Conservation (phyloP, 2,888 invertebrate genomes). For the Acleris literana region DNA sequence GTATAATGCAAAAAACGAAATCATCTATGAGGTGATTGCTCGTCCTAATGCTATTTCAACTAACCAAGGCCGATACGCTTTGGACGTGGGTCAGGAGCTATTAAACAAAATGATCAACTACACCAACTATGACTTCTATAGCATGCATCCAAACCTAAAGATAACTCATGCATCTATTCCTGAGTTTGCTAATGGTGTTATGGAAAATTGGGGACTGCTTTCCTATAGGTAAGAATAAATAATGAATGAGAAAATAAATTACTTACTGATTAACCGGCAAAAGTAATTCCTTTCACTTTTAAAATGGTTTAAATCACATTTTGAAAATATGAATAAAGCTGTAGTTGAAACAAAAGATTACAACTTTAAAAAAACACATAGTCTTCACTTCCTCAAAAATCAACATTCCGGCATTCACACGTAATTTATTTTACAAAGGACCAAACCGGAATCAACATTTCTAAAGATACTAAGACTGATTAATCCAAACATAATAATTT, state of each 20-base stretch:
- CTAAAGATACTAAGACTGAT: too few species aligned
- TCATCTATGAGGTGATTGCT: conserved; percentile 72
- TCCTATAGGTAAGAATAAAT: conserved; percentile 69
- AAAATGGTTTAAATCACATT: neutral
- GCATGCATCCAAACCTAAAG: conserved; percentile 72
- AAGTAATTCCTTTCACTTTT: neutral
- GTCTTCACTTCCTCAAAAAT: conserved; percentile 3
- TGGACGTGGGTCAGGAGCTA: conserved; percentile 66
- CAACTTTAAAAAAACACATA: too few species aligned
- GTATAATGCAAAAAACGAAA: conserved; percentile 21
- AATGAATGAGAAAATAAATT: too few species aligned
- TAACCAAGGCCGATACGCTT: conserved; percentile 68
- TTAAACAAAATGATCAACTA: conserved; percentile 80
- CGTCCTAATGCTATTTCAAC: conserved; percentile 64
- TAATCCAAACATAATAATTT: conserved; percentile 16
- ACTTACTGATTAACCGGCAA: conserved; percentile 71
- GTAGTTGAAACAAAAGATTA: neutral
- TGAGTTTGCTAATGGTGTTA: conserved; percentile 90
- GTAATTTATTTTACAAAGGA: too few species aligned
- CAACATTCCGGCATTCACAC: too few species aligned
- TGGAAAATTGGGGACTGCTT: conserved; percentile 93
- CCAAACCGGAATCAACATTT: too few species aligned
- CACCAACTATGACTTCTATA: conserved; percentile 76
- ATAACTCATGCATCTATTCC: conserved; percentile 90
- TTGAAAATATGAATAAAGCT: neutral